Percentiles rank a stretch among this genome's conserved stretches.
phyloP scores from a whole-genome alignment of 2,888 invertebrate species.

The Lamproptera curius region DNA sequence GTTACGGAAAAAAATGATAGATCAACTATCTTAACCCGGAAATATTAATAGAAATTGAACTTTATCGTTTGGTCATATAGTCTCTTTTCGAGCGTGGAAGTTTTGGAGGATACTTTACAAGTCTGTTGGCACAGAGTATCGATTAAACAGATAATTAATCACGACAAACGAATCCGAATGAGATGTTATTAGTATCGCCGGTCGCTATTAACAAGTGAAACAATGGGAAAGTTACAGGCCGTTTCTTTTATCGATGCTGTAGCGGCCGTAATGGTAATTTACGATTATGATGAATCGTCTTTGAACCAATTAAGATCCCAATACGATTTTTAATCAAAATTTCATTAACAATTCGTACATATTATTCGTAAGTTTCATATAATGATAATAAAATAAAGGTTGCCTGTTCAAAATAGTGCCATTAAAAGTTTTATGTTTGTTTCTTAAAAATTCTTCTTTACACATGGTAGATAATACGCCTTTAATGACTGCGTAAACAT shows the following conservation, averaged over 20 bases:
- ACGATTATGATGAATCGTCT: conserved; percentile 12
- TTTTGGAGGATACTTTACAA: conserved; percentile 50
- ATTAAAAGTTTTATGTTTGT: too few species aligned
- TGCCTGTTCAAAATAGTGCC: too few species aligned
- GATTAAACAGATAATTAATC: conserved; percentile 79
- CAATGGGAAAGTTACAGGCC: conserved; percentile 53
- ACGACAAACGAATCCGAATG: conserved; percentile 77
- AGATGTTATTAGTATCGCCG: conserved; percentile 78
- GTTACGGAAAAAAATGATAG: conserved; percentile 70
- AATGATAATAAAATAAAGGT: too few species aligned
- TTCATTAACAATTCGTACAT: too few species aligned
- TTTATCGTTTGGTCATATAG: conserved; percentile 25
- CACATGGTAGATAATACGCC: too few species aligned
- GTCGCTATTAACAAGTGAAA: conserved; percentile 77
- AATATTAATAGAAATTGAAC: conserved; percentile 41
- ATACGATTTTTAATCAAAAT: conserved; percentile 7
- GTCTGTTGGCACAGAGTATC: conserved; percentile 78
- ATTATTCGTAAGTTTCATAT: too few species aligned
- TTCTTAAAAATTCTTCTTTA: too few species aligned
- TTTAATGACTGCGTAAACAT: too few species aligned
- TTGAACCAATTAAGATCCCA: conserved; percentile 2
- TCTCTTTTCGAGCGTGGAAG: conserved; percentile 28
- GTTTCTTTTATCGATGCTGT: conserved; percentile 32
- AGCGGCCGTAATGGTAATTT: conserved; percentile 14
- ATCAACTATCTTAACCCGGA: conserved; percentile 75